Evolutionary conservation across 2,888 invertebrate genomes (phyloP), one percentile per base, ranked within the genome.

Genomic region (Nemotelus nigrinus): DNA sequence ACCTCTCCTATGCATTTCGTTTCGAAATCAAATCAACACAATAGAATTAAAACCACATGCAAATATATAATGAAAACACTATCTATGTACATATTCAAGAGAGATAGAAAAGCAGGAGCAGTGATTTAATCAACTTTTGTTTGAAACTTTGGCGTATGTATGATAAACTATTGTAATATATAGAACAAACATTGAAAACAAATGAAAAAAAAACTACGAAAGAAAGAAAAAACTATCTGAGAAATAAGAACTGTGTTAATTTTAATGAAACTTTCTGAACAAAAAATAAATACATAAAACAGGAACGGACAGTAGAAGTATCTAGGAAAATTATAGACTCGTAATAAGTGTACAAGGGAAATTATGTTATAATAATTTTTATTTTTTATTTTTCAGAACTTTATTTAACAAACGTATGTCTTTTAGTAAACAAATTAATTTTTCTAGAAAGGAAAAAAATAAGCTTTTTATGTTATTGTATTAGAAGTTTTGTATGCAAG

Each of bases 341-440:
- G 57, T 75, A 67, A 58, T 78, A 67, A 77, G 74, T 77, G 79
- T 79, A 75, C 79, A 79, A 79, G 79, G 79, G 79, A 79, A 77
- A 77, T 76, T 79, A 77, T 78, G 76, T 78, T 79, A 71, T 78
- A 79, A 68, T 76, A 77, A 75, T 77, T 79, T 77, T 76, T 78
- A 25, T 25, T 25, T 25, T 25, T 25, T 25, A 25, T 41, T 60
- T 77, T 64, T 65, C 47, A 64, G 25, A 25, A 25, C 25, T 25
- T 25, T 65, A 75, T 41, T 60, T 53, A 53, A 60, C n/a, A 50
- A 64, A 50, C 25, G 25, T 64, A 64, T 53, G 63, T 64, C 64
- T 63, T 47, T 75, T 75, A 57, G 47, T 58, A 43, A 72, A 58
- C 7, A 44, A 72, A 72, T 72, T 58, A 58, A 25, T 25, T 25